Conservation (phyloP, 1,140 invertebrate genomes). For the Drosophila leontia region DNA sequence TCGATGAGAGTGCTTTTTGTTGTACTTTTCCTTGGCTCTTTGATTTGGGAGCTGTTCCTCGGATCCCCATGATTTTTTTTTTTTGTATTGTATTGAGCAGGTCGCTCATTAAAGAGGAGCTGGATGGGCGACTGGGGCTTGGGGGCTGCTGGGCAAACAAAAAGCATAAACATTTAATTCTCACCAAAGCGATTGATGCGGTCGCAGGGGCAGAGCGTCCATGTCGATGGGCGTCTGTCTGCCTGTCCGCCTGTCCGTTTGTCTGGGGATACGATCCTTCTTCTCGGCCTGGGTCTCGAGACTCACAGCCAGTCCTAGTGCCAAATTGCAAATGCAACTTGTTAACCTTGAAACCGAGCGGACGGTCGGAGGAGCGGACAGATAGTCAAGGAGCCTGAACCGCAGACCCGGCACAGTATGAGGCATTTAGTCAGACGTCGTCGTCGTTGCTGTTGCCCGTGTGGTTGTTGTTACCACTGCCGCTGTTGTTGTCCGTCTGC, state of each 20-base stretch:
- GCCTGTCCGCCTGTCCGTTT: slow-evolving; percentile 17
- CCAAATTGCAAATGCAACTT: slow-evolving; percentile 81
- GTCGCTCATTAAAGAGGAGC: slow-evolving; percentile 67
- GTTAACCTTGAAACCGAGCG: slow-evolving; percentile 77
- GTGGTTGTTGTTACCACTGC: slow-evolving; percentile 32
- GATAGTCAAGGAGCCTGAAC: slow-evolving; percentile 56
- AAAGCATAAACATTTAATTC: slow-evolving; percentile 80
- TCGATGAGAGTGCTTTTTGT: slow-evolving; percentile 70
- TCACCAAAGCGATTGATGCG: slow-evolving; percentile 79
- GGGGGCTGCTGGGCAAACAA: slow-evolving; percentile 45
- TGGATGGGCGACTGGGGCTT: not conserved
- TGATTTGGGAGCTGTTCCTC: slow-evolving; percentile 34
- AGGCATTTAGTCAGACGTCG: slow-evolving; percentile 79
- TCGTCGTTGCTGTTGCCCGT: slow-evolving; percentile 30
- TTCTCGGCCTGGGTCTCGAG: slow-evolving; percentile 26
- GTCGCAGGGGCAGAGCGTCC: slow-evolving; percentile 33
- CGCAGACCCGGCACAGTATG: slow-evolving; percentile 75
- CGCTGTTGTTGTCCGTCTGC: slow-evolving; percentile 67
- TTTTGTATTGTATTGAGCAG: slow-evolving; percentile 33
- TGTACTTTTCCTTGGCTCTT: slow-evolving; percentile 51
- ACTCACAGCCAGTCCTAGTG: slow-evolving; percentile 50
- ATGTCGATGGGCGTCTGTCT: slow-evolving; percentile 31
- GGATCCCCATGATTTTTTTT: slow-evolving; percentile 5
- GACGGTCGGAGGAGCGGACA: slow-evolving; percentile 45
- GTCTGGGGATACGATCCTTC: slow-evolving; percentile 43